Evolutionary conservation across 2,888 invertebrate species (phyloP).

Genomic region (Orthosia cruda): DNA sequence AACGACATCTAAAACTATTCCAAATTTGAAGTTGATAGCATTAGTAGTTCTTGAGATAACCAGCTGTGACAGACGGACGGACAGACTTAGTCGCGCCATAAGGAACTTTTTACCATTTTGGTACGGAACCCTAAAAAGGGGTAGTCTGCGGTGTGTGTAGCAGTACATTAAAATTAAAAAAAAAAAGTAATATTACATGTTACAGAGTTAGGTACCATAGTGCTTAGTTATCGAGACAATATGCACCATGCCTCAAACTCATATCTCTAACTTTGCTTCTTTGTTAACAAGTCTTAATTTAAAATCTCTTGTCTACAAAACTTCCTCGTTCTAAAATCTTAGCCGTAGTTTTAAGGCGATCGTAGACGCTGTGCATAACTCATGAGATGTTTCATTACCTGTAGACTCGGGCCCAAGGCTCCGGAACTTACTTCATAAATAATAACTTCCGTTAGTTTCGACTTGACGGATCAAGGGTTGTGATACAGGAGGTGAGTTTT

Average conservation of each 20-base stretch:
- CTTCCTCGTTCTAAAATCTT: slow-evolving; percentile 57
- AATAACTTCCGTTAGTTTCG: slow-evolving; percentile 90
- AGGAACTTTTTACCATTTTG: no score
- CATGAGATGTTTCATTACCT: slow-evolving; percentile 86
- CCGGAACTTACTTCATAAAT: slow-evolving; percentile 90
- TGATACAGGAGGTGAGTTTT: slow-evolving; percentile 75
- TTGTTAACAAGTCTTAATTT: slow-evolving; percentile 25
- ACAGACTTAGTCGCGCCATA: no score
- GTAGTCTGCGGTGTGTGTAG: no score
- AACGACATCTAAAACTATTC: no score
- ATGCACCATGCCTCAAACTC: not conserved
- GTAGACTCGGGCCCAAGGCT: slow-evolving; percentile 76
- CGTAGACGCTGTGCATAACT: slow-evolving; percentile 86
- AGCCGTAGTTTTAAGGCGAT: slow-evolving; percentile 74
- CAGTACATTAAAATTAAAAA: no score
- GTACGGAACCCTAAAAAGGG: no score
- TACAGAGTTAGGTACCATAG: no score
- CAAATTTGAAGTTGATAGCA: no score
- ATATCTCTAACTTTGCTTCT: not conserved
- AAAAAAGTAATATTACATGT: no score
- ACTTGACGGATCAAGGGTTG: slow-evolving; percentile 77
- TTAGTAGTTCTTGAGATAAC: no score
- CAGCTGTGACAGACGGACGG: no score
- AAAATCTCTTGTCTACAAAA: slow-evolving; percentile 57
- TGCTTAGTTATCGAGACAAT: no score